Conservation (phyloP, 2,888 invertebrate genomes). For the Peribatodes rhomboidaria region DNA sequence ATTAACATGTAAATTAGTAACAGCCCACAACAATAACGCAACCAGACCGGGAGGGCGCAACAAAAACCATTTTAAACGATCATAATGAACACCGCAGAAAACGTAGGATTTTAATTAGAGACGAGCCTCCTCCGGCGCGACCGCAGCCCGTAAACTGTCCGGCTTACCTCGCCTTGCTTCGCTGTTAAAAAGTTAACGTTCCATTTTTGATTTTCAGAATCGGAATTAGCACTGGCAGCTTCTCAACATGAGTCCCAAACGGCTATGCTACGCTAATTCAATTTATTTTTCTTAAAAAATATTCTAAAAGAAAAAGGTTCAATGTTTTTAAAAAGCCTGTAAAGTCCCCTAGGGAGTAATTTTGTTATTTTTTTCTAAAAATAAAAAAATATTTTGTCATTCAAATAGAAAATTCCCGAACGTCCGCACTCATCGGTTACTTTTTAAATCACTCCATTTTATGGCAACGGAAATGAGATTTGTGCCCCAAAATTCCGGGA, state of each 20-base stretch:
- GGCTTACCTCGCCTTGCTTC: slow-evolving; percentile 25
- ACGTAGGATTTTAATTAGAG: slow-evolving; percentile 84
- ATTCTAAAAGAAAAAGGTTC: background rate
- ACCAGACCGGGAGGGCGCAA: slow-evolving; percentile 73
- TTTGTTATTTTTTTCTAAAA: background rate
- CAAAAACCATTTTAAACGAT: slow-evolving; percentile 81
- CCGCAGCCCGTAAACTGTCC: slow-evolving; percentile 67
- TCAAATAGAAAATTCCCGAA: slow-evolving; percentile 14
- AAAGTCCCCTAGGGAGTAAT: too few species aligned
- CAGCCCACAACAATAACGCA: slow-evolving; percentile 80
- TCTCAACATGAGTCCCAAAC: slow-evolving; percentile 2
- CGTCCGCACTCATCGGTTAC: slow-evolving; percentile 20
- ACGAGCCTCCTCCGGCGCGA: slow-evolving; percentile 75
- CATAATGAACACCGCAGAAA: slow-evolving; percentile 82
- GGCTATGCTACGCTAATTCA: background rate
- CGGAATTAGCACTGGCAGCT: slow-evolving; percentile 55
- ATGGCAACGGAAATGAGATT: slow-evolving; percentile 33
- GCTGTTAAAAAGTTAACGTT: slow-evolving; percentile 49
- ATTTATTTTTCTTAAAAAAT: background rate
- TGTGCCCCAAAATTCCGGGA: slow-evolving; percentile 28
- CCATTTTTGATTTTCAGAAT: slow-evolving; percentile 55
- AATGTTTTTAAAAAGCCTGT: background rate
- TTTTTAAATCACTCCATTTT: slow-evolving; percentile 31
- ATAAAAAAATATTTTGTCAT: background rate
- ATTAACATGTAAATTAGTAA: slow-evolving; percentile 85